Evolutionary conservation across 2,888 invertebrate genomes (phyloP), one percentile per base, ranked within the genome.

Genomic region (Spisula subtruncata): DNA sequence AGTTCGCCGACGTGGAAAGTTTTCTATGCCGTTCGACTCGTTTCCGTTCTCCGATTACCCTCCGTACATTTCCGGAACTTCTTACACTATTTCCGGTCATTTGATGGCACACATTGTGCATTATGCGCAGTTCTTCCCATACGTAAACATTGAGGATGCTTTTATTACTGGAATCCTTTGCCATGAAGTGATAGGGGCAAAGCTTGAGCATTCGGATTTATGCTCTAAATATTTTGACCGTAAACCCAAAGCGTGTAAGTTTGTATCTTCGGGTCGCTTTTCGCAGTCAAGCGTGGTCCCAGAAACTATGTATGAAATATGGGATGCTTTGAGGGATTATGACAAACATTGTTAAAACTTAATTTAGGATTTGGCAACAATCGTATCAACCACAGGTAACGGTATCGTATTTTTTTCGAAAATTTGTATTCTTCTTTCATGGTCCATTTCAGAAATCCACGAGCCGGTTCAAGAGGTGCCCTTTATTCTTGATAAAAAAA

Each of bases 151-250:
- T 29, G 95, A 95, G 83, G 95, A 95, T 81, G 95, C 94, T 6
- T 94, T 92, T 81, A 92, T 95, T 16, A 95, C 95, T 6, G 95
- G 95, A 18, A 87, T 94, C n/a, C 86, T 95, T 20, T 89, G 93
- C 0, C 90, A 92, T 16, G 35, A 25, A 16, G 54, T 83, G n/a
- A 18, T 51, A 51, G 56, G 82, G 0, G 54, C 82, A 8, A 56
- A 8, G 8, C 18, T 83, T n/a, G 10, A 54, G 8, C 14, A 83
- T 20, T 83, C 20, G 16, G n/a, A 32, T 32, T 14, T 20, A 16
- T 56, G 54, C 29, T 83, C 82, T 56, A 0, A 14, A 14, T 83
- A 29, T 16, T 56, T 20, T 1, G 48, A 83, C 35, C 0, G 14
- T 32, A 4, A 56, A 25, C 56, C 82, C 56, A 56, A 56, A 16